Evolutionary conservation across 2,888 invertebrate species (phyloP).

Genomic region (Latheticus oryzae): DNA sequence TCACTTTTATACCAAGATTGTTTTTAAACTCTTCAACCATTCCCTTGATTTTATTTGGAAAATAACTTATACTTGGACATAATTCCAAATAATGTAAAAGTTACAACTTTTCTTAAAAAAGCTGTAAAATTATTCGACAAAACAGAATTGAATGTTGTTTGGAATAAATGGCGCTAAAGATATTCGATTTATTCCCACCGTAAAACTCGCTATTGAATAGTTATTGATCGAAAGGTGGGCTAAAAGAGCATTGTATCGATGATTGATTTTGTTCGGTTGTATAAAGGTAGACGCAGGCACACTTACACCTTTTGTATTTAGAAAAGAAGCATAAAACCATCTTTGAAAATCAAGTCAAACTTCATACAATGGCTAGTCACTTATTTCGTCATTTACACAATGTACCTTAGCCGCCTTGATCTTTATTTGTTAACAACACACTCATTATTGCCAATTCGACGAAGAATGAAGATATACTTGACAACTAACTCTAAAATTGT

Average conservation of each 20-base stretch:
- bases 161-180: too few species aligned
- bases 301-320: slow-evolving; percentile 51
- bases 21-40: too few species aligned
- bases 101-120: too few species aligned
- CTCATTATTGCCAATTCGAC: slow-evolving; percentile 56
- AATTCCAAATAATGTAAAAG: too few species aligned
- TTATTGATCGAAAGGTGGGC: not conserved
- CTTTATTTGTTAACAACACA: slow-evolving; percentile 56
- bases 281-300: slow-evolving; percentile 50
- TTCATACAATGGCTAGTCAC: slow-evolving; percentile 56
- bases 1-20: too few species aligned
- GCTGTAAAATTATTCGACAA: too few species aligned
- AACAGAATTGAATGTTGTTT: too few species aligned
- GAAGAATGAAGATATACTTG: slow-evolving; percentile 53
- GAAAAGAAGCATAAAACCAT: slow-evolving; percentile 54
- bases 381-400: slow-evolving; percentile 60
- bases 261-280: slow-evolving; percentile 3
- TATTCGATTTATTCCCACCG: slow-evolving; percentile 13
- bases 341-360: slow-evolving; percentile 55
- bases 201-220: not conserved
- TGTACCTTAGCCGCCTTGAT: slow-evolving; percentile 56
- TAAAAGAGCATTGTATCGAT: not conserved
- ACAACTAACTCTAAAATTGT: slow-evolving; percentile 53
- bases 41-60: too few species aligned
- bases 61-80: too few species aligned